phyloP scores from a whole-genome alignment of 2,797 vertebrate species.

The Peromyscus eremicus region DNA sequence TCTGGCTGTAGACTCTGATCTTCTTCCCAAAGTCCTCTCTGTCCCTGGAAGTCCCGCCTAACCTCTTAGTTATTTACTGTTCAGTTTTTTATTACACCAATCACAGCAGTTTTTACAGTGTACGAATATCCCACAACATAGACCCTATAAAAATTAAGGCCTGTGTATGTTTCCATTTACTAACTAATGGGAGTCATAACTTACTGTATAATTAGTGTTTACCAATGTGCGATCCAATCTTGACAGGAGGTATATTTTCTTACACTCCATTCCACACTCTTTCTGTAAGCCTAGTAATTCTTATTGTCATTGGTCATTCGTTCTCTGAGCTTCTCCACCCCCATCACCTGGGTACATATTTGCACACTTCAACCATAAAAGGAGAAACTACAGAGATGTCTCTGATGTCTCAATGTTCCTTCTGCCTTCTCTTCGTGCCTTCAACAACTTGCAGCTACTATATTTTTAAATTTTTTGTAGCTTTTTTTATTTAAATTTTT shows the following conservation, averaged over 20 bases:
- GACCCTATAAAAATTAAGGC: neutral
- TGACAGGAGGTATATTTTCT: neutral
- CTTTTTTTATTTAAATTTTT: too few species aligned
- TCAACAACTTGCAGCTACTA: too few species aligned
- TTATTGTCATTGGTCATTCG: neutral
- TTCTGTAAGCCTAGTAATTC: neutral
- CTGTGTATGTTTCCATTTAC: neutral
- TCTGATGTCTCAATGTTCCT: neutral
- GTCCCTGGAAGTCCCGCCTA: neutral
- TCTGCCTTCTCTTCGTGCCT: neutral
- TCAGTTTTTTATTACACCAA: neutral
- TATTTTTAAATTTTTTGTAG: too few species aligned
- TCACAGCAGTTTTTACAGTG: neutral
- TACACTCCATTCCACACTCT: neutral
- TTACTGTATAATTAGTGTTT: neutral
- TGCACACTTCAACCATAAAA: neutral
- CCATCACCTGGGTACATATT: rapidly evolving
- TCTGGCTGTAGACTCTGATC: neutral
- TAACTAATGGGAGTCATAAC: neutral
- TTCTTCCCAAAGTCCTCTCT: neutral
- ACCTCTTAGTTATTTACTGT: neutral
- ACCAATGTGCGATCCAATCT: neutral
- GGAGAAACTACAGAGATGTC: neutral
- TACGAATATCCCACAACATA: neutral
- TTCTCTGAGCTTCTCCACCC: neutral